Conservation (phyloP, 1,140 invertebrate genomes). For the Drosophila parvula region DNA sequence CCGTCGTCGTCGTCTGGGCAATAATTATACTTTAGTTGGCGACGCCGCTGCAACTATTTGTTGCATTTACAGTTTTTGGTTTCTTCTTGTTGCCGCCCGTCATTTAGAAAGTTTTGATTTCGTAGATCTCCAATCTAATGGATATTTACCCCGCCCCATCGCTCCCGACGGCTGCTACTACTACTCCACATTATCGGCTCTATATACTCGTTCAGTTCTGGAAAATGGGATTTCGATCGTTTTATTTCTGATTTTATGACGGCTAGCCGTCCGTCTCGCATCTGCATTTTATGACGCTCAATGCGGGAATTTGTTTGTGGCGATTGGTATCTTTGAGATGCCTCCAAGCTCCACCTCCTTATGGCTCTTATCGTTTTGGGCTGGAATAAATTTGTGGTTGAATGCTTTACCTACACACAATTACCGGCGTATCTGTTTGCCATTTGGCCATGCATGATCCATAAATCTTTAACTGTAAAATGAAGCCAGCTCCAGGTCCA, state of each 20-base stretch:
- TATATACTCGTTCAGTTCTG: slow-evolving; percentile 30
- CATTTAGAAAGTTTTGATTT: slow-evolving; percentile 70
- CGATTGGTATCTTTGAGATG: slow-evolving; percentile 40
- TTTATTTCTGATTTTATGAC: slow-evolving; percentile 36
- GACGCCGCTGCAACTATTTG: slow-evolving; percentile 62
- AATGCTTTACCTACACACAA: slow-evolving; percentile 68
- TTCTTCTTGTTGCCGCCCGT: slow-evolving; percentile 37
- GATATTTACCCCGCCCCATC: slow-evolving; percentile 3
- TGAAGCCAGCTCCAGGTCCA: slow-evolving; percentile 36
- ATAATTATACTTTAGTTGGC: slow-evolving; percentile 81
- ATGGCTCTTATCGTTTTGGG: slow-evolving; percentile 29
- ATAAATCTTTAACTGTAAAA: slow-evolving; percentile 79
- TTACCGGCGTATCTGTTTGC: slow-evolving; percentile 67
- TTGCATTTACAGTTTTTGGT: slow-evolving; percentile 72
- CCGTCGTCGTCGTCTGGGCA: slow-evolving; percentile 37
- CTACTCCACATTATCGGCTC: slow-evolving; percentile 32
- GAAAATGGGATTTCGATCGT: slow-evolving; percentile 34
- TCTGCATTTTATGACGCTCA: slow-evolving; percentile 41
- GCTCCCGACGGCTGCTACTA: too few relatives aligned
- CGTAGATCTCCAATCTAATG: slow-evolving; percentile 49
- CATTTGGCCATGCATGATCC: slow-evolving; percentile 64
- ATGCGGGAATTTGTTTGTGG: slow-evolving; percentile 51
- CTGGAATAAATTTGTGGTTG: slow-evolving; percentile 35
- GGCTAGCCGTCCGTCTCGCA: slow-evolving; percentile 12
- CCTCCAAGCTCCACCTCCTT: slow-evolving; percentile 6